Percentiles rank a stretch among this genome's conserved stretches.
These are phyloP conservation scores for Rotaria magnacalcarata DNA, from an alignment of 2,888 invertebrate species.

Conservation along the genomic window DNA sequence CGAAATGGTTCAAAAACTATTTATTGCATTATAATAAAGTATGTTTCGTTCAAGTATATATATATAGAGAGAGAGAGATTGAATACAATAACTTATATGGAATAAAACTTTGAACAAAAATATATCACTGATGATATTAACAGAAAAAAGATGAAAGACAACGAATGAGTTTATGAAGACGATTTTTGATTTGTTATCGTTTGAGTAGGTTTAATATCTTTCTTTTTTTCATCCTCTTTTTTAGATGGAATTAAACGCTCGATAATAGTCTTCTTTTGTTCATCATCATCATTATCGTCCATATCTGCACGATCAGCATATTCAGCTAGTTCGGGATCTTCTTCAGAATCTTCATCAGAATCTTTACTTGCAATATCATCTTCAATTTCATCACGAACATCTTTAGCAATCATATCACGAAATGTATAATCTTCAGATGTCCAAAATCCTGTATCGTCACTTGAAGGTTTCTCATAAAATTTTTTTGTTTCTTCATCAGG, in stretches of 20 bases:
- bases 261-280: neutral
- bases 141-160: neutral
- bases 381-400: constrained; percentile 5
- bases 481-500: constrained; percentile 9
- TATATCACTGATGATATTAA: no score
- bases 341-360: constrained; percentile 12
- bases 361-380: constrained; percentile 5
- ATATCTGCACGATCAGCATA: constrained; percentile 16
- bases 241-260: neutral
- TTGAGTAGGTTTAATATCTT: neutral
- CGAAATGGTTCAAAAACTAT: no score
- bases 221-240: neutral
- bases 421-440: constrained; percentile 10
- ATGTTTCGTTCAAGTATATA: no score
- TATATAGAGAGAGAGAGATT: no score
- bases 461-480: neutral
- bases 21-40: no score
- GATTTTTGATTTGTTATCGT: neutral
- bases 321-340: neutral
- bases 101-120: no score
- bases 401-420: constrained; percentile 14
- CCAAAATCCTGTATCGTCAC: neutral
- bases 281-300: neutral
- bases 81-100: no score
- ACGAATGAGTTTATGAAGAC: neutral